A percentile compares a stretch with the other conserved stretches of the same genome.
Evolutionary conservation across 2,888 invertebrate species (phyloP).

Genomic region (Portevinia maculata): DNA sequence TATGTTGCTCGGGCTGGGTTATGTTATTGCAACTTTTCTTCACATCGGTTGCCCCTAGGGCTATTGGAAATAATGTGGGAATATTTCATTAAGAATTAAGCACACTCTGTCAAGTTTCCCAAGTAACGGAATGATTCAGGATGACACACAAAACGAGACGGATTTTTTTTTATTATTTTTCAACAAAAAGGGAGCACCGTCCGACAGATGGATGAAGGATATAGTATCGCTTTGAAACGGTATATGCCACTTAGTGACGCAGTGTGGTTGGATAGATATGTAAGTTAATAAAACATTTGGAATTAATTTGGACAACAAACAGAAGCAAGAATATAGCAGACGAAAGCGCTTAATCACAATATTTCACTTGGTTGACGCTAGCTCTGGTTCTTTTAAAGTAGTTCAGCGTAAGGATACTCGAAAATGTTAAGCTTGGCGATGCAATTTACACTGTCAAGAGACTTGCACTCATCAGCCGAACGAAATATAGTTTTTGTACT

Average conservation of each 20-base stretch:
- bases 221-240: conserved; percentile 28
- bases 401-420: too few species aligned
- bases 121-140: conserved; percentile 46
- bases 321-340: background rate
- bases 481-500: too few species aligned
- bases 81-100: conserved; percentile 64
- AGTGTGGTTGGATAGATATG: conserved; percentile 10
- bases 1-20: background rate
- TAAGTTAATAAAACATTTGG: background rate
- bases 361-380: too few species aligned
- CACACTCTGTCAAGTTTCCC: conserved; percentile 62
- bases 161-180: conserved; percentile 28
- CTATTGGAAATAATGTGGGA: conserved; percentile 11
- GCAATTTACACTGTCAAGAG: too few species aligned
- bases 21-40: background rate
- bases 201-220: background rate
- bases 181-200: background rate
- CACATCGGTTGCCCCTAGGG: conserved; percentile 15
- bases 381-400: too few species aligned
- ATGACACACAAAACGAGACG: conserved; percentile 40
- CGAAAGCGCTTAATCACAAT: too few species aligned
- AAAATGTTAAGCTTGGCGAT: too few species aligned
- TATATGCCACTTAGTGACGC: conserved; percentile 48
- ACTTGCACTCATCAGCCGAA: too few species aligned
- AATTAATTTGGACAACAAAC: background rate